Evolutionary conservation across 2,888 invertebrate genomes (phyloP).

Genomic region (Galerucella nymphaeae): DNA sequence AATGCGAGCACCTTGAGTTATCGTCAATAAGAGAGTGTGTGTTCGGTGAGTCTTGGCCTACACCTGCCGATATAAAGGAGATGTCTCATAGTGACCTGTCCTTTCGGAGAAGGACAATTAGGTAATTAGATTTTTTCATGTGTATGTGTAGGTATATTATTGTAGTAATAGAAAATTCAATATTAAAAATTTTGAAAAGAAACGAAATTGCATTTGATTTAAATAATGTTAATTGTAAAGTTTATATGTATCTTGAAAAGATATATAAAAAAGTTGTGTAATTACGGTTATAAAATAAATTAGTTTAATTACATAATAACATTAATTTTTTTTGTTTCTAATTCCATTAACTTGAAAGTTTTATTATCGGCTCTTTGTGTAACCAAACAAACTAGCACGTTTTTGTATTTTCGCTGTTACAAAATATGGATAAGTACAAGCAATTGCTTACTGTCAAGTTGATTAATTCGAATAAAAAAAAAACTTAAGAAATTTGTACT

Average conservation of each 20-base stretch:
- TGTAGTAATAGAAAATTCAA: too few relatives aligned
- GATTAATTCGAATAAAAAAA: constrained; percentile 17
- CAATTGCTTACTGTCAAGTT: constrained; percentile 22
- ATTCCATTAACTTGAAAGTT: background rate
- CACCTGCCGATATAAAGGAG: too few relatives aligned
- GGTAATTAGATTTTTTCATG: too few relatives aligned
- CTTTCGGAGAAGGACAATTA: too few relatives aligned
- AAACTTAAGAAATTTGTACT: constrained; percentile 20
- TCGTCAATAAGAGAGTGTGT: too few relatives aligned
- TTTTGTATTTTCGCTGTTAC: constrained; percentile 9
- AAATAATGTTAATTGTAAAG: background rate
- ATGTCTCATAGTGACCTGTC: too few relatives aligned
- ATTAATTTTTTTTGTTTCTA: background rate
- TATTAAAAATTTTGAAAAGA: background rate
- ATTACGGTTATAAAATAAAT: background rate
- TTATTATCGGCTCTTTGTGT: background rate
- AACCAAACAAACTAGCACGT: background rate
- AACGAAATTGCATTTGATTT: background rate
- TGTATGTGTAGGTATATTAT: too few relatives aligned
- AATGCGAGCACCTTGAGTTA: too few relatives aligned
- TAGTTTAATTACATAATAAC: background rate
- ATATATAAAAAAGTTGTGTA: background rate
- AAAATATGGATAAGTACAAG: constrained; percentile 20
- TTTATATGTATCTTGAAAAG: background rate
- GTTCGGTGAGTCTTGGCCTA: too few relatives aligned